Conservation (phyloP, 2,888 invertebrate genomes). For the Ptycholaimellus sp. region DNA sequence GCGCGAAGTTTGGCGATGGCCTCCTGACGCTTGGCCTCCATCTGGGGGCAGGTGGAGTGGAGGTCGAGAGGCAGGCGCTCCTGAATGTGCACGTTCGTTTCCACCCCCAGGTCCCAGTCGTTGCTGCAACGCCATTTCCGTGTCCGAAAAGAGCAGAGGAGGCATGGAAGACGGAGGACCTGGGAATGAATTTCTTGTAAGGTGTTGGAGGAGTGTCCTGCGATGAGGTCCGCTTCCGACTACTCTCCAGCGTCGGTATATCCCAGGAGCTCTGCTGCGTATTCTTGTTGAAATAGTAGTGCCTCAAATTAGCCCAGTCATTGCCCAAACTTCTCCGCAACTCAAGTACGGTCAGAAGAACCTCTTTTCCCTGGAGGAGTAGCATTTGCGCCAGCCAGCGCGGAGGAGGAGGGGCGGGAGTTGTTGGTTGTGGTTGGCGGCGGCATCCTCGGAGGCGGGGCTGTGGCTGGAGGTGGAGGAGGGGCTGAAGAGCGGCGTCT, state of each 20-base stretch:
- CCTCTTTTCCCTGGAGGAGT: constrained; percentile 78
- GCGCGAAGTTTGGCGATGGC: constrained; percentile 58
- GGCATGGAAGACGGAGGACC: no score
- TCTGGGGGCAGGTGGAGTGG: constrained; percentile 77
- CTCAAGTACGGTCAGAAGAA: no score
- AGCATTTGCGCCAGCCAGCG: constrained; percentile 84
- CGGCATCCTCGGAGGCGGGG: not conserved
- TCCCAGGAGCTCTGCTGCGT: constrained; percentile 94
- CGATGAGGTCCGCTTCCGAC: no score
- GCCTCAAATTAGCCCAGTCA: no score
- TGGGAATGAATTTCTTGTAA: no score
- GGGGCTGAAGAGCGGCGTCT: constrained; percentile 1
- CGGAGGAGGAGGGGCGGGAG: constrained; percentile 46
- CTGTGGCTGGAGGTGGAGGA: not conserved
- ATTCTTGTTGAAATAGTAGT: constrained; percentile 84
- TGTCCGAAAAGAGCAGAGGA: no score
- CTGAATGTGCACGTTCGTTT: constrained; percentile 65
- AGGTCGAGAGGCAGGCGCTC: constrained; percentile 59
- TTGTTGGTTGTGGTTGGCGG: constrained; percentile 26
- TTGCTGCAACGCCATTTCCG: no score
- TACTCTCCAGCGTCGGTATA: constrained; percentile 45
- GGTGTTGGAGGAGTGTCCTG: no score
- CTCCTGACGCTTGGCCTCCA: constrained; percentile 59
- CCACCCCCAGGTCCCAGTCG: constrained; percentile 68
- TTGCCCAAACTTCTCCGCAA: no score